Percentiles rank a stretch among this genome's conserved stretches.
Evolutionary conservation across 2,888 invertebrate genomes (phyloP).

Genomic region (Pomacea canaliculata): DNA sequence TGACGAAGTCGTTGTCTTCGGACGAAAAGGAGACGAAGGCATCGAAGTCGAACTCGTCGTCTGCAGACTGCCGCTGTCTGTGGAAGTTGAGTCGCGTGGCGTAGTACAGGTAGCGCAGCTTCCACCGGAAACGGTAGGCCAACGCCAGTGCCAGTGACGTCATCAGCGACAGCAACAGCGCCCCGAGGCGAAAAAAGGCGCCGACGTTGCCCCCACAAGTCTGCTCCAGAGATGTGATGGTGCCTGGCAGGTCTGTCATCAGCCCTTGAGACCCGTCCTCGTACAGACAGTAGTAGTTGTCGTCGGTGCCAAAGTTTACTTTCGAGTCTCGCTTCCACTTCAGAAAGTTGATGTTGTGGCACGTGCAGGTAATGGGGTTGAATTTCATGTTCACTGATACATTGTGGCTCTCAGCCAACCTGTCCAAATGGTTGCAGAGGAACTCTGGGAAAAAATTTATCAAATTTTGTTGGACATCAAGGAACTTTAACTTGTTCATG

Average conservation of each 20-base stretch:
- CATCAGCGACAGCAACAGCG: slow-evolving; percentile 9
- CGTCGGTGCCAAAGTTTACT: slow-evolving; percentile 17
- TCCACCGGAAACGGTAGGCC: slow-evolving; percentile 34
- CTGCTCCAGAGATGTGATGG: slow-evolving; percentile 11
- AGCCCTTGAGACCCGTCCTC: not conserved
- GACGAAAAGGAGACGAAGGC: slow-evolving; percentile 33
- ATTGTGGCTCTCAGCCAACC: not conserved
- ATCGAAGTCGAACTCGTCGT: slow-evolving; percentile 25
- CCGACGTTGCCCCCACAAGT: slow-evolving; percentile 20
- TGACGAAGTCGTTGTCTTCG: slow-evolving; percentile 29
- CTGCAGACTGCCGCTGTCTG: not conserved
- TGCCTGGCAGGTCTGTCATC: not conserved
- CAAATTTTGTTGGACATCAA: slow-evolving; percentile 27
- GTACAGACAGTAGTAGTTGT: slow-evolving; percentile 26
- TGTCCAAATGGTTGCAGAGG: slow-evolving; percentile 15
- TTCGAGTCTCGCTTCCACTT: slow-evolving; percentile 26
- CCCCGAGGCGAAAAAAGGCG: slow-evolving; percentile 22
- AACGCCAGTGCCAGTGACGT: slow-evolving; percentile 13
- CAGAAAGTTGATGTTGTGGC: slow-evolving; percentile 30
- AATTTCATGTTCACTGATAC: slow-evolving; percentile 21
- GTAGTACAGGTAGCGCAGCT: slow-evolving; percentile 7
- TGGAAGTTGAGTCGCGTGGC: not conserved
- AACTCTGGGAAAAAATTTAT: slow-evolving; percentile 13
- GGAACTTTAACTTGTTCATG: slow-evolving; percentile 23
- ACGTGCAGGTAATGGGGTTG: slow-evolving; percentile 33